Evolutionary conservation across 2,797 vertebrate species (phyloP).

Genomic region (Intellagama lesueurii): DNA sequence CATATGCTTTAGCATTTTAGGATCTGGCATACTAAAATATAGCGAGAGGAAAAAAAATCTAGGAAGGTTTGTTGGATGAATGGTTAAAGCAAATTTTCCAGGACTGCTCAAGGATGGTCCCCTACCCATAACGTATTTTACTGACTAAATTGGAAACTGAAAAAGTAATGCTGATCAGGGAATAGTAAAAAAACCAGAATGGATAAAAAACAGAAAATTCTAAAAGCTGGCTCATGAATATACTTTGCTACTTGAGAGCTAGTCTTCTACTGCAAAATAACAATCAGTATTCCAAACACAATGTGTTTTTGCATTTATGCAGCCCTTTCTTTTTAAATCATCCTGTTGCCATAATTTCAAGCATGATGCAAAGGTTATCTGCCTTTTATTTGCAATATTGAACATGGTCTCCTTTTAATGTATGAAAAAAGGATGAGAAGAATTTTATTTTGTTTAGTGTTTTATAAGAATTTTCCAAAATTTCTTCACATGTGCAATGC

Average conservation of each 20-base stretch:
- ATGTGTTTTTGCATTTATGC: background rate
- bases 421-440: background rate
- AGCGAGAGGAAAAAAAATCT: background rate
- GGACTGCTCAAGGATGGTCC: conserved; percentile 3
- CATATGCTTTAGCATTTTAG: background rate
- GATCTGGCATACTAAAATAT: background rate
- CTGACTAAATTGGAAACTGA: background rate
- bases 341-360: background rate
- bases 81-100: background rate
- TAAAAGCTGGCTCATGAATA: conserved; percentile 12
- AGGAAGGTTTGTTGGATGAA: background rate
- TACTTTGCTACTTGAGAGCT: background rate
- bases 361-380: background rate
- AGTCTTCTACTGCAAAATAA: background rate
- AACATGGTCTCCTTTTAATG: background rate
- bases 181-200: background rate
- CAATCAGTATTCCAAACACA: background rate
- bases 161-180: background rate
- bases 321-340: background rate
- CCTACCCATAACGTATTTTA: background rate
- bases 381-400: background rate
- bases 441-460: too few relatives aligned
- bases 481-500: background rate
- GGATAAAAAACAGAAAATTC: background rate
- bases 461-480: background rate